Base-by-base conservation (phyloP, 2,888 invertebrate genomes). In the Clusia tigrina region DNA sequence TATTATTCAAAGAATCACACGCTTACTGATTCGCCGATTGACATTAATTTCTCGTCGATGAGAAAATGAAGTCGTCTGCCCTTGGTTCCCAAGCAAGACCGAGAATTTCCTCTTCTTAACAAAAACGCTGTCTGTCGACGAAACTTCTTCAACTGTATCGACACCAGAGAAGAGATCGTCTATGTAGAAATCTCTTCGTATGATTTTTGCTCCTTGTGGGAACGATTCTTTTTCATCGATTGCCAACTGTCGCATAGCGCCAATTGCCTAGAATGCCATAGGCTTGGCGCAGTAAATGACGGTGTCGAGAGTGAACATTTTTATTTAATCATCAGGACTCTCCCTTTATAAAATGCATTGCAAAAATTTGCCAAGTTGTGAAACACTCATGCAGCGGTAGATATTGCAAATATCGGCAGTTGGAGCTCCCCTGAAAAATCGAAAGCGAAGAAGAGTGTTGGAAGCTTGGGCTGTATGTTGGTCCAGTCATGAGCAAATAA, bases 1-100 rank as follows among this genome's bases (percentile, higher is more conserved):
- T 10, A 67, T 60, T 10, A 63, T 57, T 2, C 64, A 63, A 5
- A 67, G 32, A 18, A 67, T 53, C 6, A 53, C 32, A 2, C 67
- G 65, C 15, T 67, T 71, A 0, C 64, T 65, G 15, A 60, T 52
- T 1, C 48, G 25, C 6, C 17, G 18, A 5, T 2, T 12, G 9
- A 6, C n/a, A n/a, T 51, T 2, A 2, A 22, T 51, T 9, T 51
- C 32, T 18, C n/a, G 37, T 48, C 20, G 32, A 58, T 2, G 51
- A 32, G 26, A 58, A 58, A n/a, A 51, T 48, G 22, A 48, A 48
- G 15, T 48, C 22, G 48, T 48, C 48, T 5, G 48, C 22, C 2
- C 9, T 22, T 22, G 55, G 26, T 12, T 57, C 23, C 57, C 60
- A 54, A 12, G 55, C 60, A 18, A 64, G 62, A 1, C 65, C 57